Evolutionary conservation across 1,140 invertebrate species (phyloP).

Genomic region (Drosophila tristis): DNA sequence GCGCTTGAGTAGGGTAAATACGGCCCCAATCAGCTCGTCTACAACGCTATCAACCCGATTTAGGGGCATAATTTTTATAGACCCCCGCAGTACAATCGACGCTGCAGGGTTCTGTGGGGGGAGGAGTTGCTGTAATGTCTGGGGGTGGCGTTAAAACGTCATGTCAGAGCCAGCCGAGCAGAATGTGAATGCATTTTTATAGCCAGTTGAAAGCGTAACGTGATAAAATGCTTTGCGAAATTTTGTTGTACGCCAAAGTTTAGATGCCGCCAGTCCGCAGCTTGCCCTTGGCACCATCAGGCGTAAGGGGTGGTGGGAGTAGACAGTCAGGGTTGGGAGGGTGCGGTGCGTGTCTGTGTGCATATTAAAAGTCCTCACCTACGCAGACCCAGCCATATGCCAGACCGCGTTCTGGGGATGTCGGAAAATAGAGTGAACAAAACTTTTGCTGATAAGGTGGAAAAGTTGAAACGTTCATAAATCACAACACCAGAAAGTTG

Average conservation of each 20-base stretch:
- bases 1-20: conserved; percentile 70
- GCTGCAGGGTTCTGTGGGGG: not conserved
- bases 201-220: conserved; percentile 77
- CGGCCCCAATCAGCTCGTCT: conserved; percentile 43
- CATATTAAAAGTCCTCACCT: conserved; percentile 67
- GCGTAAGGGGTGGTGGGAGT: not conserved
- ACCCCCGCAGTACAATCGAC: conserved; percentile 14
- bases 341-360: conserved; percentile 25
- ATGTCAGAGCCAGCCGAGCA: conserved; percentile 54
- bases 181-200: conserved; percentile 74
- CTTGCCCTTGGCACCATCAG: conserved; percentile 60
- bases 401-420: conserved; percentile 38
- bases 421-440: conserved; percentile 45
- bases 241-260: conserved; percentile 71
- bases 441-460: conserved; percentile 79
- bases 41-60: conserved; percentile 63
- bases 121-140: not conserved
- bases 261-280: conserved; percentile 69
- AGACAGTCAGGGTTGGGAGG: not conserved
- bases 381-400: conserved; percentile 60
- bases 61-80: conserved; percentile 71
- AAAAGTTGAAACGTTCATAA: conserved; percentile 81
- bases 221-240: conserved; percentile 76
- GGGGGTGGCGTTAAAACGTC: conserved; percentile 34
- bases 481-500: conserved; percentile 79